Evolutionary conservation across 2,797 vertebrate species (phyloP).

Genomic region (Acanthis flammea): DNA sequence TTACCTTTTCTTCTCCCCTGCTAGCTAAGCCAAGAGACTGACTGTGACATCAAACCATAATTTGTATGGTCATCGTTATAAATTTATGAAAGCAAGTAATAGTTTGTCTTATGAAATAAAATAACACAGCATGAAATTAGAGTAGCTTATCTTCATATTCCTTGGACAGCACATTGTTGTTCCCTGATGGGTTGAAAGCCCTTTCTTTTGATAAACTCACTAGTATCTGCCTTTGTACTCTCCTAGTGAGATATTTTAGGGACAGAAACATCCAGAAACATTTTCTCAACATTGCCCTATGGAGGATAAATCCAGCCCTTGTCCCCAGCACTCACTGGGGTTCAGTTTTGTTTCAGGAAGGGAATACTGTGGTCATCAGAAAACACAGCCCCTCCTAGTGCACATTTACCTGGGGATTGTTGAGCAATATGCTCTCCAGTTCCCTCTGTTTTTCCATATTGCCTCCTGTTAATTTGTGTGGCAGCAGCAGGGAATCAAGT

Average conservation of each 20-base stretch:
- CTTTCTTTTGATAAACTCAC: slow-evolving; percentile 19
- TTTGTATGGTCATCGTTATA: background rate
- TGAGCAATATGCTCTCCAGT: background rate
- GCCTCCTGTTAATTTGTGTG: background rate
- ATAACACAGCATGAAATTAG: slow-evolving; percentile 55
- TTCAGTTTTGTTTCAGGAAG: background rate
- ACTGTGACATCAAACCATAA: slow-evolving; percentile 24
- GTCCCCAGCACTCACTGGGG: background rate
- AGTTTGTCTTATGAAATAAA: slow-evolving; percentile 44
- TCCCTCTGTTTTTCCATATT: background rate
- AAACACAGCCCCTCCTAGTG: background rate
- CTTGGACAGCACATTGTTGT: slow-evolving; percentile 10
- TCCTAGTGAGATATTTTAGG: background rate
- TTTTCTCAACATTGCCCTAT: background rate
- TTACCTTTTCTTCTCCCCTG: slow-evolving; percentile 23
- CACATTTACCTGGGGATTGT: background rate
- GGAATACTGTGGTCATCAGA: background rate
- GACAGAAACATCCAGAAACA: background rate
- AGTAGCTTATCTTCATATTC: slow-evolving; percentile 38
- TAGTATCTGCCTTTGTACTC: slow-evolving; percentile 7
- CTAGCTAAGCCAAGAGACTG: background rate
- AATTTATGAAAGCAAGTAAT: slow-evolving; percentile 35
- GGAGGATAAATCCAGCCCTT: background rate
- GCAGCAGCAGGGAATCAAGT: background rate
- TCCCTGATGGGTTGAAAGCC: slow-evolving; percentile 36